These are phyloP conservation scores for Probaryconus sp. DNA, from an alignment of 1,140 invertebrate species.

Conservation along the genomic window DNA sequence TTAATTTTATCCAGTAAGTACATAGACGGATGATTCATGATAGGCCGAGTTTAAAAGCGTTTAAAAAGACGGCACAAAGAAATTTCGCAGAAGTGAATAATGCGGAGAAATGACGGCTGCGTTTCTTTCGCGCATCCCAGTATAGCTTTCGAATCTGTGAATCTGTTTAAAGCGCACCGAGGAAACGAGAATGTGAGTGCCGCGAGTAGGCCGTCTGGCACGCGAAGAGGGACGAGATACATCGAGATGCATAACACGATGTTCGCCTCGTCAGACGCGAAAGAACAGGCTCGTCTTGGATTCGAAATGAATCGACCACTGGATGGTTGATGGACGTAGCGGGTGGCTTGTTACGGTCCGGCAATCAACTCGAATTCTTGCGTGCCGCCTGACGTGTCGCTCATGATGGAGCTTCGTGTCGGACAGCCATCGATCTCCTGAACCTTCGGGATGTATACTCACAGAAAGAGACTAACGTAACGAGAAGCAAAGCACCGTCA, in stretches of 20 bases:
- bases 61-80: constrained; percentile 4
- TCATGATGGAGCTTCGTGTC: constrained; percentile 74
- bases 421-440: constrained; percentile 72
- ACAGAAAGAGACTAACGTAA: constrained; percentile 62
- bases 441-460: constrained; percentile 67
- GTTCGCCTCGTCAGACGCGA: too few species aligned
- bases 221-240: constrained; percentile 43
- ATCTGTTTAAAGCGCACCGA: constrained; percentile 20
- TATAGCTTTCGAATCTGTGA: constrained; percentile 46
- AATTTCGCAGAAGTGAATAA: constrained; percentile 25
- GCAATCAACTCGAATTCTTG: constrained; percentile 76
- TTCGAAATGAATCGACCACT: constrained; percentile 73
- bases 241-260: too few species aligned
- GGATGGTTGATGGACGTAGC: constrained; percentile 76
- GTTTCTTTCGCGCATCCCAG: constrained; percentile 23
- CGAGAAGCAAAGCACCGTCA: constrained; percentile 31
- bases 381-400: constrained; percentile 75
- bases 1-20: too few species aligned
- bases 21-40: too few species aligned
- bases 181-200: constrained; percentile 42
- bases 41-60: too few species aligned
- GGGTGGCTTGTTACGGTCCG: constrained; percentile 75
- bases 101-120: constrained; percentile 30
- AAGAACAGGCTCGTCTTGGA: too few species aligned
- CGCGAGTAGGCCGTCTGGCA: constrained; percentile 40